phyloP scores from a whole-genome alignment of 2,888 invertebrate genomes.

The Pantelozetes paolii region DNA sequence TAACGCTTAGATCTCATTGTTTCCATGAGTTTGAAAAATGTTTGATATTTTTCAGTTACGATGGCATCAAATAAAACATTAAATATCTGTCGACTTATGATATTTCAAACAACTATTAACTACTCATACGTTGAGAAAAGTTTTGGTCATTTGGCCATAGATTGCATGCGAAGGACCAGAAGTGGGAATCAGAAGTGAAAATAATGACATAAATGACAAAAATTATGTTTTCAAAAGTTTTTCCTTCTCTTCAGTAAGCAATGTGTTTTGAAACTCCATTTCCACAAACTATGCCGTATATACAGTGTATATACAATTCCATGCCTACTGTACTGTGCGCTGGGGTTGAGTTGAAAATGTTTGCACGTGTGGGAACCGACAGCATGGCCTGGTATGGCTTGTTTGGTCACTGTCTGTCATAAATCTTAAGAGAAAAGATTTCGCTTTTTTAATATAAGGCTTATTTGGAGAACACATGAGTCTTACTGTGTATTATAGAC shows the following conservation, averaged over 20 bases:
- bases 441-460: slow-evolving; percentile 31
- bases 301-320: neutral
- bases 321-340: too few relatives aligned
- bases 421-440: slow-evolving; percentile 1
- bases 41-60: neutral
- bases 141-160: slow-evolving; percentile 22
- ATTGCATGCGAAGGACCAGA: neutral
- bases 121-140: neutral
- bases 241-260: neutral
- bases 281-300: neutral
- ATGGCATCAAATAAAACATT: neutral
- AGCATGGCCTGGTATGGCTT: slow-evolving; percentile 25
- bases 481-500: neutral
- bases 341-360: neutral
- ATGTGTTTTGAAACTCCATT: slow-evolving; percentile 26
- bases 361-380: slow-evolving; percentile 34
- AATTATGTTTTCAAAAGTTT: neutral
- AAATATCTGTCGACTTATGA: neutral
- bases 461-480: slow-evolving; percentile 3
- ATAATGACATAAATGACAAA: slow-evolving; percentile 1
- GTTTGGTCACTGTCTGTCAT: slow-evolving; percentile 28
- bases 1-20: neutral
- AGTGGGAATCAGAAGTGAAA: too few relatives aligned
- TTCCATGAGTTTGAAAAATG: neutral
- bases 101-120: neutral